These are phyloP conservation scores for Acrossocheilus wenchowensis DNA, from an alignment of 2,797 vertebrate species.

Conservation along the genomic window DNA sequence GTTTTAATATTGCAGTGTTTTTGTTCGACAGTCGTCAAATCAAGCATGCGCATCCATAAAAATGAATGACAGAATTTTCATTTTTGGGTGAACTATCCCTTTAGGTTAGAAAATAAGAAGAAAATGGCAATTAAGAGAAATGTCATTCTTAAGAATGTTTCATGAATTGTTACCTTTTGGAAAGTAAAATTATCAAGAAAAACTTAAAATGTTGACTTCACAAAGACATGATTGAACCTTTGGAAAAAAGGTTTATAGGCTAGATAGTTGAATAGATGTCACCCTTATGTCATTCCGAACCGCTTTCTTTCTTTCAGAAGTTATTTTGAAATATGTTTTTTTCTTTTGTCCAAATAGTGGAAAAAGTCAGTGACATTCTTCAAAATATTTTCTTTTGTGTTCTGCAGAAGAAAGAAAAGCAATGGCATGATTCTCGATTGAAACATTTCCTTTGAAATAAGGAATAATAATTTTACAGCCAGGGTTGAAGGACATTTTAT, in stretches of 20 bases:
- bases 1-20: no score
- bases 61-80: background rate
- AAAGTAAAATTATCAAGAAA: background rate
- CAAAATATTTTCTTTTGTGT: background rate
- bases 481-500: background rate
- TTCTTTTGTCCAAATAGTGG: background rate
- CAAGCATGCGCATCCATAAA: background rate
- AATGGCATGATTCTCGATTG: background rate
- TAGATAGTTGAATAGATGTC: background rate
- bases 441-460: background rate
- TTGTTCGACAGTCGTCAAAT: background rate
- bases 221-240: background rate
- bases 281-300: background rate
- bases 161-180: background rate
- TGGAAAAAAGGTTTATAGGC: background rate
- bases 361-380: background rate
- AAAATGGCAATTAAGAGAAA: background rate
- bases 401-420: background rate
- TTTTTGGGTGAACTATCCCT: no score
- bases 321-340: background rate
- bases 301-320: background rate
- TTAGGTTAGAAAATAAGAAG: background rate
- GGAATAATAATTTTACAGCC: background rate
- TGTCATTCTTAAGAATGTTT: background rate
- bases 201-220: background rate